Conservation (phyloP, 1,140 invertebrate genomes). For the Metopolophium dirhodum region DNA sequence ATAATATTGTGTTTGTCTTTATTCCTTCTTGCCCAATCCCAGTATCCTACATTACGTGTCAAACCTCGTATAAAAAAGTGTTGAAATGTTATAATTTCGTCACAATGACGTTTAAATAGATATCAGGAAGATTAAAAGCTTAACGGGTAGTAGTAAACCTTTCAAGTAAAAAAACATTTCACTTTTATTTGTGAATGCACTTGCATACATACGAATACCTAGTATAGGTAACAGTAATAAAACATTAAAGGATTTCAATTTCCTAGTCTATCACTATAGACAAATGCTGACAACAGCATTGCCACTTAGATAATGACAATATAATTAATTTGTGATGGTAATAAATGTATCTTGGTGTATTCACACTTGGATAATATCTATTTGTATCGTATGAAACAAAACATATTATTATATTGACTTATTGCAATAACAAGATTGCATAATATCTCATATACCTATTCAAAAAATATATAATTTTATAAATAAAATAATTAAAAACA, state of each 20-base stretch:
- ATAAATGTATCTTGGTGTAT: background rate
- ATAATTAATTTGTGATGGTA: background rate
- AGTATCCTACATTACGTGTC: background rate
- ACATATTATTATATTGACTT: background rate
- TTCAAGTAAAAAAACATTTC: background rate
- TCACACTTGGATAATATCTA: background rate
- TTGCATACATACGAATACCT: background rate
- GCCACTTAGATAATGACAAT: background rate
- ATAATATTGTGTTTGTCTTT: background rate
- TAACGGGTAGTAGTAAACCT: background rate
- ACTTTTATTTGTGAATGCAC: background rate
- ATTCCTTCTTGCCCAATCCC: background rate
- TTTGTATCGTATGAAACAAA: background rate
- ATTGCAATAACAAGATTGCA: background rate
- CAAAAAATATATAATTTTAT: background rate
- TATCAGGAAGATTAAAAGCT: slow-evolving; percentile 10
- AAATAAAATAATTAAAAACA: slow-evolving; percentile 1
- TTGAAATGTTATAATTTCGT: background rate
- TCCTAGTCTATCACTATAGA: background rate
- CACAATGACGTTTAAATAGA: background rate
- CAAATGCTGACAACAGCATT: background rate
- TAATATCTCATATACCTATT: background rate
- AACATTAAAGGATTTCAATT: background rate
- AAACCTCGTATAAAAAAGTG: background rate
- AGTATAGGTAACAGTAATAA: background rate